Percentiles rank a stretch among this genome's conserved stretches.
These are phyloP conservation scores for Tapera naevia DNA, from an alignment of 2,797 vertebrate genomes.

Conservation along the genomic window DNA sequence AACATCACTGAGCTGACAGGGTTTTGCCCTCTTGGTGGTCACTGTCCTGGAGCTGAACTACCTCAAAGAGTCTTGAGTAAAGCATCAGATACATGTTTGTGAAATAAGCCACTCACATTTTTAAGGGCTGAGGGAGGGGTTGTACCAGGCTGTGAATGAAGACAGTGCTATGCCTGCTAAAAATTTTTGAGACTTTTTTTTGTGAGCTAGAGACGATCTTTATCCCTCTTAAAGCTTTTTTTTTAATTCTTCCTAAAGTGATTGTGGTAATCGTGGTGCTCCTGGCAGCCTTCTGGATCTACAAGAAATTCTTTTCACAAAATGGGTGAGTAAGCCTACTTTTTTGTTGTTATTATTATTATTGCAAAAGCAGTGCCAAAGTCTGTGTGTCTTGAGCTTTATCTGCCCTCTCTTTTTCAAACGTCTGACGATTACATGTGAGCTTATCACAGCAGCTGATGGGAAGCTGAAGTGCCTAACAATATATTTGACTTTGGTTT, in stretches of 20 bases:
- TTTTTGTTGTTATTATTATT: not conserved
- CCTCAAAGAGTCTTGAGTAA: not conserved
- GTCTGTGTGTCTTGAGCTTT: not conserved
- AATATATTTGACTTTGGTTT: not conserved
- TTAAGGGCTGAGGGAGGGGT: not conserved
- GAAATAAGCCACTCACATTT: not conserved
- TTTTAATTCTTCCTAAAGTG: not conserved
- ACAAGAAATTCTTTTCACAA: conserved; percentile 32
- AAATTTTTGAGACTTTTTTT: not conserved
- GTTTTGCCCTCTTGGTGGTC: not conserved
- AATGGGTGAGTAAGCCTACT: conserved; percentile 36
- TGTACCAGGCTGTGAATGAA: not conserved
- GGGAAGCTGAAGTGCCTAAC: conserved; percentile 19
- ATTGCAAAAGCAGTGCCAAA: not conserved
- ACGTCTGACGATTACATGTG: not conserved
- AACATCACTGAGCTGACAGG: not conserved
- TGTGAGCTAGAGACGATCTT: not conserved
- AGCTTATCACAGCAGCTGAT: conserved; percentile 27
- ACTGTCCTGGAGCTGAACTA: not conserved
- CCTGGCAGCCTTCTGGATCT: conserved; percentile 18
- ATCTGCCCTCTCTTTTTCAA: not conserved
- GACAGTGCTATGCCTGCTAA: not conserved
- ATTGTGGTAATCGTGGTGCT: not conserved
- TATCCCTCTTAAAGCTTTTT: not conserved
- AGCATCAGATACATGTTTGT: not conserved